phyloP scores from a whole-genome alignment of 2,113 vertebrate genomes.

The Otus sunia region DNA sequence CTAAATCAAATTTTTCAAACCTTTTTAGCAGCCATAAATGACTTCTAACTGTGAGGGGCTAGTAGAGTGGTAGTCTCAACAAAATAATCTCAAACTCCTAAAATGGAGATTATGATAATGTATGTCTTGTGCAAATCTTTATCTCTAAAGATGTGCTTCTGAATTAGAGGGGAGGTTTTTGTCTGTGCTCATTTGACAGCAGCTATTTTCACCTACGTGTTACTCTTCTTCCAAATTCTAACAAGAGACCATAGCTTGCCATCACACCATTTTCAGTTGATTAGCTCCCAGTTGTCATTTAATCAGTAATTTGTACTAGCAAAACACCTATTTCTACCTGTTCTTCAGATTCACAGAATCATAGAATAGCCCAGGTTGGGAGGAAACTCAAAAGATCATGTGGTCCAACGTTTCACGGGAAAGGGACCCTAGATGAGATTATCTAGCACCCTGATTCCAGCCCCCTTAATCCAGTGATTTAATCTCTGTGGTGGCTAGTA shows the following conservation, averaged over 20 bases:
- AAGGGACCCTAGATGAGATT: background rate
- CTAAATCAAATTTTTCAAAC: slow-evolving; percentile 8
- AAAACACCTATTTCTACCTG: background rate
- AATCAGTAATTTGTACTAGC: background rate
- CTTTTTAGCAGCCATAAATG: background rate
- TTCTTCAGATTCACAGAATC: background rate
- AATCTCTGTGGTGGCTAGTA: background rate
- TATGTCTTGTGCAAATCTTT: background rate
- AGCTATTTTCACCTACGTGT: background rate
- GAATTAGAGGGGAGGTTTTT: background rate
- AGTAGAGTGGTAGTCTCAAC: background rate
- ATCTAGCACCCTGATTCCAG: background rate
- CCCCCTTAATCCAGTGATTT: background rate
- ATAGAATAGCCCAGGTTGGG: background rate
- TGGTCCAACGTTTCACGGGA: background rate
- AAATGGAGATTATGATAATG: background rate
- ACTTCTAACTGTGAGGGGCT: background rate
- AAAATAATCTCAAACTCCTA: background rate
- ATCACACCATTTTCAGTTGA: background rate
- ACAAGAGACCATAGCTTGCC: background rate
- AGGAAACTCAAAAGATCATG: background rate
- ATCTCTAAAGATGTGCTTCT: background rate
- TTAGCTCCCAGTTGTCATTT: background rate
- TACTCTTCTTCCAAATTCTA: background rate
- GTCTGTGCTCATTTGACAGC: background rate